A percentile compares a stretch with the other conserved stretches of the same genome.
phyloP scores from a whole-genome alignment of 2,797 vertebrate species.

The Channa striata region DNA sequence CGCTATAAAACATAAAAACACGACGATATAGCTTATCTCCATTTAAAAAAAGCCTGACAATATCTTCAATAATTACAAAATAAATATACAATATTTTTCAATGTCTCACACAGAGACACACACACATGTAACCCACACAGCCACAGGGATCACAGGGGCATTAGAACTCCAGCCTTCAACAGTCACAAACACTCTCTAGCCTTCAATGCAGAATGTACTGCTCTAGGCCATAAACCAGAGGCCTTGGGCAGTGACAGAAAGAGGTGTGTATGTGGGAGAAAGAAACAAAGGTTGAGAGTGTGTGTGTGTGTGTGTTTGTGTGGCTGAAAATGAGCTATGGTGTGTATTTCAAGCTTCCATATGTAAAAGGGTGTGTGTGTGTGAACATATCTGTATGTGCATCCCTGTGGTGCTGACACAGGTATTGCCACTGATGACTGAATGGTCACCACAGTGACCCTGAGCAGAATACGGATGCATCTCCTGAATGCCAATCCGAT shows the following conservation, averaged over 20 bases:
- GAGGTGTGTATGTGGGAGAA: constrained; percentile 28
- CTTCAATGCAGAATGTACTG: constrained; percentile 70
- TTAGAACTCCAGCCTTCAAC: constrained; percentile 66
- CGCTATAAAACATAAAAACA: neutral
- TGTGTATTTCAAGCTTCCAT: constrained; percentile 14
- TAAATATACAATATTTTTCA: constrained; percentile 30
- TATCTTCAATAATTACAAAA: constrained; percentile 42
- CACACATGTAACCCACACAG: neutral
- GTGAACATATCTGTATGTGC: constrained; percentile 11
- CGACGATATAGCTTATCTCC: constrained; percentile 22
- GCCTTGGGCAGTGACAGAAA: constrained; percentile 68
- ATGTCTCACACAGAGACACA: neutral
- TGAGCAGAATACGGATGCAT: constrained; percentile 62
- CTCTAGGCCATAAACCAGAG: constrained; percentile 69
- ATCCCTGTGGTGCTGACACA: constrained; percentile 69
- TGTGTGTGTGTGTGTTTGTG: constrained; percentile 2
- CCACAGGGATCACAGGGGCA: constrained; percentile 36
- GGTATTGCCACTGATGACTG: constrained; percentile 76
- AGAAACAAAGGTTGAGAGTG: constrained; percentile 27
- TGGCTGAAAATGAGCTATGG: neutral
- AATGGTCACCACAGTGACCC: constrained; percentile 73
- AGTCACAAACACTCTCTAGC: constrained; percentile 64
- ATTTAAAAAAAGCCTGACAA: constrained; percentile 33
- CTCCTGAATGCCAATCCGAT: constrained; percentile 75
- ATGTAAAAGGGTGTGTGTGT: neutral